Evolutionary conservation across 30 jellyfish, hydroid and myxozoan genomes (phyloP).

Genomic region (Cassiopea xamachana): DNA sequence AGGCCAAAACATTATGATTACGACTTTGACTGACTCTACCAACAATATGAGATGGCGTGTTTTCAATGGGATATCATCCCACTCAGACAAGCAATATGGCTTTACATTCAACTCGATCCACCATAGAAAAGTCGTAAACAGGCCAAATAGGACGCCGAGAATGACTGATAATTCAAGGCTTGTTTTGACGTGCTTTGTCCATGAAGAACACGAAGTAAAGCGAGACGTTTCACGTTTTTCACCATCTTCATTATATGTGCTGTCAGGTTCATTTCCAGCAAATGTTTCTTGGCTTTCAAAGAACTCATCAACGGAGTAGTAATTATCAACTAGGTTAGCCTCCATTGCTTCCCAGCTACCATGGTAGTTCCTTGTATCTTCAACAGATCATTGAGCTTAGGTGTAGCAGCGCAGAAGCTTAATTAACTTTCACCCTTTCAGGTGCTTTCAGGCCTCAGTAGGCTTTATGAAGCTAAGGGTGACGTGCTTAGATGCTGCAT

Average conservation of each 20-base stretch:
- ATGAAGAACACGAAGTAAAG: background rate
- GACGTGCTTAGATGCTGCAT: too few species aligned
- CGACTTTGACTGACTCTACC: background rate
- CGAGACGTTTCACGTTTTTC: background rate
- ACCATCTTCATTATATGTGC: background rate
- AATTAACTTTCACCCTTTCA: too few species aligned
- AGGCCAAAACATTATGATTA: constrained; percentile 23
- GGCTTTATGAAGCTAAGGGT: too few species aligned
- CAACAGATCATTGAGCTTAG: too few species aligned
- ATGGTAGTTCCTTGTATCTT: too few species aligned
- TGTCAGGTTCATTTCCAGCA: background rate
- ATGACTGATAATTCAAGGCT: background rate
- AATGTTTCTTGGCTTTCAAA: too few species aligned
- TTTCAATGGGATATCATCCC: background rate
- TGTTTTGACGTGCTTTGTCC: background rate
- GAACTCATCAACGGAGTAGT: too few species aligned
- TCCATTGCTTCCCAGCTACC: too few species aligned
- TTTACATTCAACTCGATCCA: constrained; percentile 18
- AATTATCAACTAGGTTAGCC: too few species aligned
- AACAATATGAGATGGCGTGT: background rate
- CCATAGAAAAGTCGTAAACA: constrained; percentile 22
- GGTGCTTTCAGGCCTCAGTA: too few species aligned
- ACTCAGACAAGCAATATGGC: background rate
- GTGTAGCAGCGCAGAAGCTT: too few species aligned
- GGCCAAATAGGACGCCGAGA: constrained; percentile 5